phyloP scores from a whole-genome alignment of 2,888 invertebrate species.

The Ptychoptera contaminata region DNA sequence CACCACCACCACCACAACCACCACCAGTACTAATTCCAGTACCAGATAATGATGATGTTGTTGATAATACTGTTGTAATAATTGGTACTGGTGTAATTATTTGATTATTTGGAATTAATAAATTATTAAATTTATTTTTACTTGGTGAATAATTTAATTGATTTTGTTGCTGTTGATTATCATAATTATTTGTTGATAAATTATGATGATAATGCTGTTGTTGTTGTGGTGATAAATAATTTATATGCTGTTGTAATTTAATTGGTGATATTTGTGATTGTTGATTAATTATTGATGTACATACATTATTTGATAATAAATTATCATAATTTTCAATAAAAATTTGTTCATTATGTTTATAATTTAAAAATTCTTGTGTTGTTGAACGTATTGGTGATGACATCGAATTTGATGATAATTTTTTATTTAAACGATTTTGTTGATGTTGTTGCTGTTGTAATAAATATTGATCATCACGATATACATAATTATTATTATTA shows the following conservation, averaged over 20 bases:
- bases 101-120: too few relatives aligned
- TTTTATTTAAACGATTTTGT: constrained; percentile 17
- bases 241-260: neutral
- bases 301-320: neutral
- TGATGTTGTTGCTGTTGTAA: constrained; percentile 3
- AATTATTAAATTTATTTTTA: too few relatives aligned
- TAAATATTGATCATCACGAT: neutral
- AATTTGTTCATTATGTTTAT: constrained; percentile 5
- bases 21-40: too few relatives aligned
- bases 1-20: too few relatives aligned
- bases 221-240: too few relatives aligned
- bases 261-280: neutral
- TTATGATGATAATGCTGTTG: too few relatives aligned
- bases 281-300: neutral
- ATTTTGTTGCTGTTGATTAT: too few relatives aligned
- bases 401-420: constrained; percentile 29
- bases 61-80: constrained; percentile 1
- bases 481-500: neutral
- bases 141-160: too few relatives aligned
- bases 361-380: constrained; percentile 5
- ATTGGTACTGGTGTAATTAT: too few relatives aligned
- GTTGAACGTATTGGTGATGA: constrained; percentile 10
- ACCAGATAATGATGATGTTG: too few relatives aligned
- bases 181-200: too few relatives aligned
- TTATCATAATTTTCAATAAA: neutral